These are phyloP conservation scores for Elysia chlorotica DNA, from an alignment of 1,140 invertebrate genomes.

Conservation along the genomic window DNA sequence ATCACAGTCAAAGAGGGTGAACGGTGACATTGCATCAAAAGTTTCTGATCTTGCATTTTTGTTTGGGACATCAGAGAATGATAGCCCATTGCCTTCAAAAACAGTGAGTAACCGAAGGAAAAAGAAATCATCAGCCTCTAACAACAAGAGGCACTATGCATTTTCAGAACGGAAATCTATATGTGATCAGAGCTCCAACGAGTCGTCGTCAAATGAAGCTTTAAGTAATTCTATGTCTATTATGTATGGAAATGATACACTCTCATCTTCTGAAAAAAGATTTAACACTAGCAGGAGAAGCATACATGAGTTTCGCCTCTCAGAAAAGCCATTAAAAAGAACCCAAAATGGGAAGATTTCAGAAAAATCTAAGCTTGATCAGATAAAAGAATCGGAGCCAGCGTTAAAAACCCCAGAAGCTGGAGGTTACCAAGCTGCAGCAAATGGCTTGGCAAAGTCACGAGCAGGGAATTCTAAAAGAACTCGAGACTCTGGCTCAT, in stretches of 20 bases:
- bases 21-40: too few relatives aligned
- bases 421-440: background rate
- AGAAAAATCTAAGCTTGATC: background rate
- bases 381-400: background rate
- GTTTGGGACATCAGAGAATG: background rate
- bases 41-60: constrained; percentile 12
- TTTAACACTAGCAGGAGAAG: background rate
- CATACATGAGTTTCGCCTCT: background rate
- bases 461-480: background rate
- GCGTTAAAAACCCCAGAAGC: too few relatives aligned
- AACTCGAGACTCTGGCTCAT: too few relatives aligned
- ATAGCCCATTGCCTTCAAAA: background rate
- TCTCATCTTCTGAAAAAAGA: background rate
- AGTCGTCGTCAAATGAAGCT: too few relatives aligned
- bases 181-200: too few relatives aligned
- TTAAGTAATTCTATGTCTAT: constrained; percentile 13
- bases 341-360: too few relatives aligned
- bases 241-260: background rate
- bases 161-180: too few relatives aligned
- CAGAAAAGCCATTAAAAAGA: background rate
- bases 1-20: too few relatives aligned
- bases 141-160: too few relatives aligned
- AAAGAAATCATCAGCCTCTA: too few relatives aligned
- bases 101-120: background rate
- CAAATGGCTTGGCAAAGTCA: background rate